Percentiles rank a stretch among this genome's conserved stretches.
Conservation (phyloP, 2,797 vertebrate species). For the Cyclura pinguis region DNA sequence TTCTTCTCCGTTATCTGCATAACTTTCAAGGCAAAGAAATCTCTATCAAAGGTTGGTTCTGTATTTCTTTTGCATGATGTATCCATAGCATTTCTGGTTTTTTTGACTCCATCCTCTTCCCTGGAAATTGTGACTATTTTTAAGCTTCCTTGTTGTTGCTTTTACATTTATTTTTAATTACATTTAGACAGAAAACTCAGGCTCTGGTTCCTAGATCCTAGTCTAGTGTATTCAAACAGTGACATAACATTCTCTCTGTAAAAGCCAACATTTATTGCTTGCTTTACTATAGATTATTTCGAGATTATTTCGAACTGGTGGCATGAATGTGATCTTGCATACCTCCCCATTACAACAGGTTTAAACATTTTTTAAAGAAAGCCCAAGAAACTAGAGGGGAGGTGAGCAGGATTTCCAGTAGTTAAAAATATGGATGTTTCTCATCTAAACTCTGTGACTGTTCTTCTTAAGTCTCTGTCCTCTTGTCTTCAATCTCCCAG, state of each 20-base stretch:
- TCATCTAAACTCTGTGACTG: not conserved
- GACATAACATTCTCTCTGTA: not conserved
- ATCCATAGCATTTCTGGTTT: not conserved
- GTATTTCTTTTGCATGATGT: not conserved
- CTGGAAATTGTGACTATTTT: not conserved
- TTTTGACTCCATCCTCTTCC: too few relatives aligned
- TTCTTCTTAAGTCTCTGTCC: too few relatives aligned
- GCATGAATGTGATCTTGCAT: not conserved
- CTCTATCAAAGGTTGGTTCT: slow-evolving; percentile 92
- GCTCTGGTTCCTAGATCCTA: not conserved
- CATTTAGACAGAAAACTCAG: not conserved
- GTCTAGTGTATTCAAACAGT: not conserved
- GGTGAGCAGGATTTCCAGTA: not conserved
- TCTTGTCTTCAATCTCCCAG: not conserved
- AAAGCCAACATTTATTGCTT: not conserved
- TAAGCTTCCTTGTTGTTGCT: not conserved
- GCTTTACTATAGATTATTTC: not conserved
- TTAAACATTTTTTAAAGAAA: not conserved
- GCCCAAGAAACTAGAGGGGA: not conserved
- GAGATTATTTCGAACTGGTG: not conserved
- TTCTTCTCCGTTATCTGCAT: slow-evolving; percentile 94
- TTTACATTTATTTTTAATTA: not conserved
- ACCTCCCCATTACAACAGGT: not conserved
- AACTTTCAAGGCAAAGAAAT: slow-evolving; percentile 98
- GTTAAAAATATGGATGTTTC: not conserved